These are phyloP conservation scores for Saguinus midas DNA, from an alignment of 2,113 vertebrate species.

Conservation along the genomic window DNA sequence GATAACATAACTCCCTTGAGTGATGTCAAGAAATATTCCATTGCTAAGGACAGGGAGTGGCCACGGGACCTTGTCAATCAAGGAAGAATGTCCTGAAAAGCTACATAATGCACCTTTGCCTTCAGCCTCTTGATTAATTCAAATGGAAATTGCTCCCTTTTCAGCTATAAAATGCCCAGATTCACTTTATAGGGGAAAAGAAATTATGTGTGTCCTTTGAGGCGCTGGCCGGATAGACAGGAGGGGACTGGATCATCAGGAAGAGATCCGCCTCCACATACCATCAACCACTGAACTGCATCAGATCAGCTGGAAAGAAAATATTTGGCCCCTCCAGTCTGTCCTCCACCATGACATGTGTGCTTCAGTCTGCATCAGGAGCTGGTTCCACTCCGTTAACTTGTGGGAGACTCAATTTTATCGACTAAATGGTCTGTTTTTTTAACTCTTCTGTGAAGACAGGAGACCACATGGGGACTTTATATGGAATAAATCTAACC, in stretches of 20 bases:
- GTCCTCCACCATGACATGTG: neutral
- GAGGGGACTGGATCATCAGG: neutral
- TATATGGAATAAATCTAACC: slow-evolving; percentile 27
- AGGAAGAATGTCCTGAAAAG: slow-evolving; percentile 39
- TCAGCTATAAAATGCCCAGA: slow-evolving; percentile 63
- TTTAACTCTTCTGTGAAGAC: slow-evolving; percentile 35
- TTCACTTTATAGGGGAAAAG: slow-evolving; percentile 34
- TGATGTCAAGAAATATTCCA: neutral
- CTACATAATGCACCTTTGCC: neutral
- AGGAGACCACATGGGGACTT: slow-evolving; percentile 33
- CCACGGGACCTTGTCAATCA: neutral
- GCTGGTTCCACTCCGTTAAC: slow-evolving; percentile 18
- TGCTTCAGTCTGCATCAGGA: neutral
- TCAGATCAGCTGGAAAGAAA: slow-evolving; percentile 17
- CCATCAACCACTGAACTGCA: neutral
- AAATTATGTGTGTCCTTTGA: slow-evolving; percentile 5
- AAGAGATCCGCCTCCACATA: neutral
- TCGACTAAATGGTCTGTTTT: neutral
- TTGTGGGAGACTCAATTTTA: slow-evolving; percentile 34
- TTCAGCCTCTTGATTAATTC: slow-evolving; percentile 53
- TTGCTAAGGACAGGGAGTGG: neutral
- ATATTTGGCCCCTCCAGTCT: neutral
- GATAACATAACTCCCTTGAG: neutral
- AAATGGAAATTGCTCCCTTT: slow-evolving; percentile 56
- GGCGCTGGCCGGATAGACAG: neutral